phyloP scores from a whole-genome alignment of 2,888 invertebrate genomes.

The Anthophora plumipes region DNA sequence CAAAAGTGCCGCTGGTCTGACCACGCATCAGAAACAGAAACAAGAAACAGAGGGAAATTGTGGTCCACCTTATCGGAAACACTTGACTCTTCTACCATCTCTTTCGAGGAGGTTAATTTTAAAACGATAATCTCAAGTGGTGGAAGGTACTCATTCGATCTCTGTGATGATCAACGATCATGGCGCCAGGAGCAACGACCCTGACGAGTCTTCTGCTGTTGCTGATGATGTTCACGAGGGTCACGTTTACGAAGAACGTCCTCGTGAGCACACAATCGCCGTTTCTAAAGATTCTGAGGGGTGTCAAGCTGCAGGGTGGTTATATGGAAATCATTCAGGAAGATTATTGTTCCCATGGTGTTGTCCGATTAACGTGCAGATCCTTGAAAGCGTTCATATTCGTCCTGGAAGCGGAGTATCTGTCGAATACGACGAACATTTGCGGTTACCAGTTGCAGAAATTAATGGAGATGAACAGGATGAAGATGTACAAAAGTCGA shows the following conservation, averaged over 20 bases:
- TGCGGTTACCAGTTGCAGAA: conserved; percentile 43
- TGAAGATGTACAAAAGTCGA: conserved; percentile 32
- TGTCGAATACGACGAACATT: conserved; percentile 49
- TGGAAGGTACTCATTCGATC: conserved; percentile 43
- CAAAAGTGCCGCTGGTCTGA: conserved; percentile 7
- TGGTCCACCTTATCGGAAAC: conserved; percentile 54
- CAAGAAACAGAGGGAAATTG: conserved; percentile 6
- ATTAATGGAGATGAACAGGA: conserved; percentile 25
- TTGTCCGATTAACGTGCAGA: conserved; percentile 79
- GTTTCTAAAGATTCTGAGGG: conserved; percentile 69
- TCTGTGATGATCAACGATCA: conserved; percentile 78
- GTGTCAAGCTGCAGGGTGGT: conserved; percentile 72
- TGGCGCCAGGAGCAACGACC: conserved; percentile 76
- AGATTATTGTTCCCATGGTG: conserved; percentile 77
- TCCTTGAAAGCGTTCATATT: conserved; percentile 80
- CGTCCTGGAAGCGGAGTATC: conserved; percentile 79
- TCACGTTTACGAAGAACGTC: conserved; percentile 55
- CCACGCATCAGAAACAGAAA: not conserved
- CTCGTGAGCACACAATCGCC: conserved; percentile 58
- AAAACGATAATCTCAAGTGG: conserved; percentile 47
- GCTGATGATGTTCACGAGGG: conserved; percentile 59
- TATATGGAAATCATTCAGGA: conserved; percentile 82
- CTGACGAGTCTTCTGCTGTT: conserved; percentile 72
- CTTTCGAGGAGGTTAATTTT: conserved; percentile 67
- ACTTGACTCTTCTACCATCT: conserved; percentile 52